These are phyloP conservation scores for Tridacna gigas DNA, from an alignment of 2,888 invertebrate genomes.

Conservation along the genomic window DNA sequence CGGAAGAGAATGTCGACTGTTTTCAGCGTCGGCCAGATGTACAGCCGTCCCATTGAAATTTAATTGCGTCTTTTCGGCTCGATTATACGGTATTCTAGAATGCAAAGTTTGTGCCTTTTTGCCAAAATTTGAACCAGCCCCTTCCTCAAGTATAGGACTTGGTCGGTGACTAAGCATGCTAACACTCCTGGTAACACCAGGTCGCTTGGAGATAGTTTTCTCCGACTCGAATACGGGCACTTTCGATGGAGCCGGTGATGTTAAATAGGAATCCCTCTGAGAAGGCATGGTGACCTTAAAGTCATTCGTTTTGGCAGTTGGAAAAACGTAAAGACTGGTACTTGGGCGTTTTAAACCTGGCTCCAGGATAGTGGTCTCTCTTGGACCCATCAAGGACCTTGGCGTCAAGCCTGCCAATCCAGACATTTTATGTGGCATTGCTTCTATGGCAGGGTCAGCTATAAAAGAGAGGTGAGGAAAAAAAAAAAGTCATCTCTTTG, in stretches of 20 bases:
- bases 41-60: neutral
- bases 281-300: conserved; percentile 46
- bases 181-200: neutral
- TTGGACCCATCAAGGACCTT: conserved; percentile 28
- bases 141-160: conserved; percentile 26
- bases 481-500: no score
- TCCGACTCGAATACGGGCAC: neutral
- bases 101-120: conserved; percentile 9
- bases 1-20: conserved; percentile 1
- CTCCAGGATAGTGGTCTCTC: conserved; percentile 49
- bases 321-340: conserved; percentile 41
- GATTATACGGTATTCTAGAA: neutral
- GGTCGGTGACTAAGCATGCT: conserved; percentile 22
- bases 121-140: neutral
- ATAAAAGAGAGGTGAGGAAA: conserved; percentile 7
- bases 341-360: conserved; percentile 21
- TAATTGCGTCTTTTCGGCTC: neutral
- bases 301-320: conserved; percentile 44
- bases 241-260: conserved; percentile 20
- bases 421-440: conserved; percentile 47
- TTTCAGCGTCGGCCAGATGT: neutral
- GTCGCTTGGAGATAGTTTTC: neutral
- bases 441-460: conserved; percentile 57
- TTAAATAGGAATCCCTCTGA: neutral
- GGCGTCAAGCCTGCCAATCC: conserved; percentile 35